A percentile compares a stretch with the other conserved stretches of the same genome.
These are phyloP conservation scores for Pomacea maculata DNA, from an alignment of 1,140 invertebrate genomes.

Conservation along the genomic window DNA sequence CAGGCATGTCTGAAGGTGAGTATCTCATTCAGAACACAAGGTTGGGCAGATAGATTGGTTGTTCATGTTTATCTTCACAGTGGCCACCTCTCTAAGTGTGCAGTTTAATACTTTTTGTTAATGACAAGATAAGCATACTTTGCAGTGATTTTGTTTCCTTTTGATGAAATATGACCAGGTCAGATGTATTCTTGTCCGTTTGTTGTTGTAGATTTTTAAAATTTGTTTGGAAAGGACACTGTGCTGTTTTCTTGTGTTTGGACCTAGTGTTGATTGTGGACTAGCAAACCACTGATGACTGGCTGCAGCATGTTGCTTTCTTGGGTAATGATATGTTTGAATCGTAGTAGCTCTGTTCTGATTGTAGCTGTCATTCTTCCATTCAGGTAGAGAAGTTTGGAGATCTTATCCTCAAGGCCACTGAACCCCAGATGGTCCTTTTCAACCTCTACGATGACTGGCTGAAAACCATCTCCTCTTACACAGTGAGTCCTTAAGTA, in stretches of 20 bases:
- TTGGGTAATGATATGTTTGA: too few species aligned
- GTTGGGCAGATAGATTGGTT: too few species aligned
- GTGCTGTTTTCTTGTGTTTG: neutral
- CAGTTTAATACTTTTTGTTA: too few species aligned
- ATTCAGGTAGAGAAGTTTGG: conserved; percentile 95
- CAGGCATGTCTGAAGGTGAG: conserved; percentile 92
- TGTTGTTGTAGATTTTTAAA: neutral
- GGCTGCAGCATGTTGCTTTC: too few species aligned
- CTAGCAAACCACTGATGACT: too few species aligned
- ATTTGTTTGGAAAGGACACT: neutral
- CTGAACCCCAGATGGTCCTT: conserved; percentile 99
- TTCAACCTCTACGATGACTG: conserved; percentile 99
- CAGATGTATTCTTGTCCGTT: too few species aligned
- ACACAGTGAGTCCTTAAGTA: conserved; percentile 59
- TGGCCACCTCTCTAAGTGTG: too few species aligned
- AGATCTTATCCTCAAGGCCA: conserved; percentile 98
- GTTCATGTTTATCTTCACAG: too few species aligned
- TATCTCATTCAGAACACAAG: neutral
- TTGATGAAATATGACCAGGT: too few species aligned
- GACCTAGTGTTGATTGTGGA: neutral
- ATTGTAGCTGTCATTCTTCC: conserved; percentile 20
- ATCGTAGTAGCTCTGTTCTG: neutral
- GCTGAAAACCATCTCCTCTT: conserved; percentile 79
- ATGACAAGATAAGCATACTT: too few species aligned
- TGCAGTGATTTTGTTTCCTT: too few species aligned